phyloP scores from a whole-genome alignment of 1,140 invertebrate genomes.

The Drosophila miranda region DNA sequence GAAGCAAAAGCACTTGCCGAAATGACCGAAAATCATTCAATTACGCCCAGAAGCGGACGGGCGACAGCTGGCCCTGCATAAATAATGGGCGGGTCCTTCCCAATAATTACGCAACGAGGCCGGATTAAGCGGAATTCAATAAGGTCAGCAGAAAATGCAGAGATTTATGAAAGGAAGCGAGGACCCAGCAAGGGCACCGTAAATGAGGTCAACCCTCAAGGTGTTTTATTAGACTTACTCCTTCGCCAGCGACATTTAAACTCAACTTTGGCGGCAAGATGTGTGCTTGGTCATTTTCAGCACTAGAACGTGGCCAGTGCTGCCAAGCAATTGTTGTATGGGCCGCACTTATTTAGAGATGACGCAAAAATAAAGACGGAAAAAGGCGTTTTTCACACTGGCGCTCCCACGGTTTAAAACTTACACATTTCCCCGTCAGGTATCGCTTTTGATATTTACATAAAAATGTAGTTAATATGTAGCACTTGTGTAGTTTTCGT shows the following conservation, averaged over 20 bases:
- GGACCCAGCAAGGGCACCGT: conserved; percentile 23
- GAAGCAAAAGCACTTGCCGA: conserved; percentile 73
- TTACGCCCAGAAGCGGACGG: conserved; percentile 45
- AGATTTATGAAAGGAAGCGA: conserved; percentile 50
- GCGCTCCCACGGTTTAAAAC: no score
- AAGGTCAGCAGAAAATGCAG: conserved; percentile 34
- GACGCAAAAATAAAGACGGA: no score
- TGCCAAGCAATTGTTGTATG: no score
- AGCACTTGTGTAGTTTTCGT: no score
- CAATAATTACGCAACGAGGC: conserved; percentile 38
- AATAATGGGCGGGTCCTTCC: conserved; percentile 29
- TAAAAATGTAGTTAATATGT: no score
- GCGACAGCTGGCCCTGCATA: conserved; percentile 42
- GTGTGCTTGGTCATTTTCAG: neutral
- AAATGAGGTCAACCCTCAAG: conserved; percentile 47
- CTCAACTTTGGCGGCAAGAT: conserved; percentile 22
- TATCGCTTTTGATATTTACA: no score
- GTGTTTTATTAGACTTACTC: neutral
- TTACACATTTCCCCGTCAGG: no score
- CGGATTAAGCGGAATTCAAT: conserved; percentile 8
- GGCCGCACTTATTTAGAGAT: no score
- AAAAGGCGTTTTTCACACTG: no score
- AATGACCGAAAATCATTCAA: conserved; percentile 76
- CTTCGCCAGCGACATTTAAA: neutral
- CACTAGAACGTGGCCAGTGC: neutral